Evolutionary conservation across 1,140 invertebrate species (phyloP).

Genomic region (Campoletis sonorensis): DNA sequence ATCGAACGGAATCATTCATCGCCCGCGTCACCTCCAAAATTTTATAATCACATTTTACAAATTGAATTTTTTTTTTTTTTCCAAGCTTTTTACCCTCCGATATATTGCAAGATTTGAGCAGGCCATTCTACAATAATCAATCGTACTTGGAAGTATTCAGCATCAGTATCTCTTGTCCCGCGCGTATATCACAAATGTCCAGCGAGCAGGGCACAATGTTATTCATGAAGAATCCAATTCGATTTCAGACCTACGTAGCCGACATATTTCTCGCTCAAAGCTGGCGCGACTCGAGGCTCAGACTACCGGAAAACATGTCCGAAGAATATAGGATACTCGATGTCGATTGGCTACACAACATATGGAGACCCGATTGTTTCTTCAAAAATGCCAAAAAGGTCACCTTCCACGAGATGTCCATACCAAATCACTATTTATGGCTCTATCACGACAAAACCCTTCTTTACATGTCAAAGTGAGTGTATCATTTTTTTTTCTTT

Average conservation of each 20-base stretch:
- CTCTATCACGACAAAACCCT: constrained; percentile 93
- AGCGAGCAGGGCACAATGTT: too few species aligned
- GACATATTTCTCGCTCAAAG: constrained; percentile 95
- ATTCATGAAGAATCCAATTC: constrained; percentile 47
- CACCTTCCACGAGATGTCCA: constrained; percentile 95
- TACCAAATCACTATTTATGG: constrained; percentile 95
- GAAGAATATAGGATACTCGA: constrained; percentile 93
- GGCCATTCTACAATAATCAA: too few species aligned
- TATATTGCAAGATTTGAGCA: too few species aligned
- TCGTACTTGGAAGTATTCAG: too few species aligned
- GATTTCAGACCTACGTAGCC: constrained; percentile 89
- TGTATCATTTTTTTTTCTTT: constrained; percentile 41
- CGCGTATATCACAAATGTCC: too few species aligned
- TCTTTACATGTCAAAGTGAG: constrained; percentile 94
- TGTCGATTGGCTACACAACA: constrained; percentile 92
- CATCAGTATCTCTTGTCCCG: too few species aligned
- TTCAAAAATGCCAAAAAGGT: constrained; percentile 96
- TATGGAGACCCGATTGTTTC: constrained; percentile 95
- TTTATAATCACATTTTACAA: too few species aligned
- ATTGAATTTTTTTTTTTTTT: too few species aligned
- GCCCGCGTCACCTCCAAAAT: too few species aligned
- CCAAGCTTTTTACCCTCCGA: too few species aligned
- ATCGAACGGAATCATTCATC: too few species aligned
- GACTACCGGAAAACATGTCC: constrained; percentile 93
- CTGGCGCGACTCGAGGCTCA: constrained; percentile 91